Evolutionary conservation across 2,113 vertebrate genomes (phyloP).

Genomic region (Sminthopsis crassicaudata): DNA sequence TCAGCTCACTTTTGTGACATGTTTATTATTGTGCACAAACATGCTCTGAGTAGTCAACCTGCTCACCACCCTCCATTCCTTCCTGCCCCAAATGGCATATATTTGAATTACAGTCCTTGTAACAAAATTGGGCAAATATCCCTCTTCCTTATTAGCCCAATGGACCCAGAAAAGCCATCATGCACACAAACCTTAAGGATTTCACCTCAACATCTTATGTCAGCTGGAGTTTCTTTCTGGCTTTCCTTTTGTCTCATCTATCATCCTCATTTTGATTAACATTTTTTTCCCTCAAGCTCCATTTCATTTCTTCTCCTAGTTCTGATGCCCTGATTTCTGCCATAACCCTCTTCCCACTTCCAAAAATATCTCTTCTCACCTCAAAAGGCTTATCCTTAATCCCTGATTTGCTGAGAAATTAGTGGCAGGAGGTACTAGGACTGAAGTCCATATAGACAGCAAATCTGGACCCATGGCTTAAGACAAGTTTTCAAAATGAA

Average conservation of each 20-base stretch:
- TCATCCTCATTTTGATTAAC: neutral
- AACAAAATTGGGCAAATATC: neutral
- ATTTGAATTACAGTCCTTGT: neutral
- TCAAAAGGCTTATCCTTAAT: neutral
- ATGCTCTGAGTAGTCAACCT: neutral
- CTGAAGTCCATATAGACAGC: neutral
- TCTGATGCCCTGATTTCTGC: neutral
- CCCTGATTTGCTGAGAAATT: neutral
- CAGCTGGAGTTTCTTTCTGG: neutral
- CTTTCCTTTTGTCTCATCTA: neutral
- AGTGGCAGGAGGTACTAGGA: neutral
- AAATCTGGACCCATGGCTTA: slow-evolving; percentile 7
- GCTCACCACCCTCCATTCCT: neutral
- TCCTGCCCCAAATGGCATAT: slow-evolving; percentile 3
- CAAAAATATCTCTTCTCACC: neutral
- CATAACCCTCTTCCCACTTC: neutral
- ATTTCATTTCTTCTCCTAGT: neutral
- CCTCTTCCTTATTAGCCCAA: neutral
- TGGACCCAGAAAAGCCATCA: neutral
- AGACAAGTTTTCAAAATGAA: neutral
- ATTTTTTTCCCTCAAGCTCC: neutral
- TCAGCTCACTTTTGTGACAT: neutral
- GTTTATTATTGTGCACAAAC: neutral
- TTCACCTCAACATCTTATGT: neutral
- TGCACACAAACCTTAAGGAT: neutral